Base-by-base conservation (phyloP, 2,113 vertebrate species). In the Numida meleagris region DNA sequence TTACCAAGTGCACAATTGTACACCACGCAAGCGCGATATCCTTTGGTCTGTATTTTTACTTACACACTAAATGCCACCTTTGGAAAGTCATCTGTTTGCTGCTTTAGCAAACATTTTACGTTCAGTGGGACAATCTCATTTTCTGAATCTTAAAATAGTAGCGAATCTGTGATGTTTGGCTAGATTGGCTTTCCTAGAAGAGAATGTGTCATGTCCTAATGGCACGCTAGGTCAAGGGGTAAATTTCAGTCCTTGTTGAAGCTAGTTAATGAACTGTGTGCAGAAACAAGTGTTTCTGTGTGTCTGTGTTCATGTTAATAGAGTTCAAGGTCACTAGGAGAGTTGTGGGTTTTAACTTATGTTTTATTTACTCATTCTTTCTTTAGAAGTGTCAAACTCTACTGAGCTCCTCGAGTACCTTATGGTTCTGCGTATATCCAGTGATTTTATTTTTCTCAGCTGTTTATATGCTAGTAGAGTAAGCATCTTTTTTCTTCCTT, bases 211-310 rank as follows among this genome's bases (percentile, higher is more conserved):
- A 38, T 71, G 71, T 43, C 66, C 63, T 92, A 77, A 40, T 85
- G 73, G 40, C 24, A 67, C 31, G n/a, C 14, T 63, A 73, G n/a
- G 50, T 86, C 59, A 63, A 70, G 67, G 79, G 58, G 89, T 89
- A 31, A 62, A 62, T 94, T 90, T 93, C 70, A 87, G 43, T 83
- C 50, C 25, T 89, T 84, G 58, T 51, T 85, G 62, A 36, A 92
- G 84, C 38, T 6, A 59, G 74, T 58, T 89, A 76, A 82, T 90
- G 48, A 94, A 82, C 84, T 76, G 50, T 63, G n/a, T 76, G 58
- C 77, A 81, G 55, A 88, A 93, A 55, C 72, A 77, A 80, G 55
- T 46, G 25, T 9, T 1, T 85, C 80, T 94, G 7, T 77, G 33
- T 53, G 38, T 73, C 51, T 96, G 62, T 82, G 70, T 80, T 90